Conservation (phyloP, 1,140 invertebrate species). For the Drosophila grimshawi region DNA sequence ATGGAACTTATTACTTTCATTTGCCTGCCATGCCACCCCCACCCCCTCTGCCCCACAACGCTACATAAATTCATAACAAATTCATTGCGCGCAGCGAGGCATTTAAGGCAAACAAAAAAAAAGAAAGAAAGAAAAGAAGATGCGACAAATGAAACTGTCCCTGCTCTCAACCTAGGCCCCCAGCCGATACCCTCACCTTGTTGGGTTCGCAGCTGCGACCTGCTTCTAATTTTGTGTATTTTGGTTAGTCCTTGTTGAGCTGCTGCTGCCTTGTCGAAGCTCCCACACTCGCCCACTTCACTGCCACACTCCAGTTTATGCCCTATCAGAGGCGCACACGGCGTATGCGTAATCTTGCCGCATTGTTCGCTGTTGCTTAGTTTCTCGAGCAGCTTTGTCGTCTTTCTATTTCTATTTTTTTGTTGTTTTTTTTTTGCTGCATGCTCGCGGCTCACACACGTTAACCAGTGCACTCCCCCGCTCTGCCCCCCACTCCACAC, state of each 20-base stretch:
- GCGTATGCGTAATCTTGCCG: constrained; percentile 72
- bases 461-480: constrained; percentile 15
- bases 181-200: not conserved
- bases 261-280: not conserved
- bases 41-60: constrained; percentile 21
- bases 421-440: constrained; percentile 26
- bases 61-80: constrained; percentile 79
- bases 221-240: constrained; percentile 62
- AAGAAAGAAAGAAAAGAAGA: constrained; percentile 11
- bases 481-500: not conserved
- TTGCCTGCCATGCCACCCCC: constrained; percentile 46
- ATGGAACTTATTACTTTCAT: constrained; percentile 82
- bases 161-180: not conserved
- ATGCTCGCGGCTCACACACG: constrained; percentile 48
- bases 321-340: constrained; percentile 37
- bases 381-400: not conserved
- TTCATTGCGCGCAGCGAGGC: constrained; percentile 80
- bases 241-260: constrained; percentile 46
- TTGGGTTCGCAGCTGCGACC: constrained; percentile 17
- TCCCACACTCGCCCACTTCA: too few relatives aligned
- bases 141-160: constrained; percentile 36
- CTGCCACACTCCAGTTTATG: not conserved
- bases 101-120: constrained; percentile 58
- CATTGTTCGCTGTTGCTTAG: constrained; percentile 38
- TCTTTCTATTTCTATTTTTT: not conserved